Evolutionary conservation across 2,113 vertebrate species (phyloP).

Genomic region (Tupaia chinensis): DNA sequence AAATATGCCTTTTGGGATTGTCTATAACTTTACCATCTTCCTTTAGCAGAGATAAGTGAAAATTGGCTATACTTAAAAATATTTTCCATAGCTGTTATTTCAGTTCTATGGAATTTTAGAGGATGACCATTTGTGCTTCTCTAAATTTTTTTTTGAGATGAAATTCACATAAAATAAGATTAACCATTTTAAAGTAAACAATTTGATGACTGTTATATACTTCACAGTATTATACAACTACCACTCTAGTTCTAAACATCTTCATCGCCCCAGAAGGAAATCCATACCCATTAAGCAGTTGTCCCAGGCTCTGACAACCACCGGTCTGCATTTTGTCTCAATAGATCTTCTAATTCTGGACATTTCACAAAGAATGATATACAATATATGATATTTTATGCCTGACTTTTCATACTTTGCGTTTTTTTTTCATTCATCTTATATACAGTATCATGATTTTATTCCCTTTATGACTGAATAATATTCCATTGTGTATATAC

Average conservation of each 20-base stretch:
- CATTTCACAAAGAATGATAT: neutral
- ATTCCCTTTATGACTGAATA: constrained; percentile 20
- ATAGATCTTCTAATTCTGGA: neutral
- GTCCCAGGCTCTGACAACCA: neutral
- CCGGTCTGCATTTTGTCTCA: neutral
- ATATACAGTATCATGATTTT: neutral
- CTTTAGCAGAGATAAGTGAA: constrained; percentile 36
- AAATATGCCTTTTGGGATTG: constrained; percentile 21
- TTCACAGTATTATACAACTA: neutral
- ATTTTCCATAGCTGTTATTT: constrained; percentile 3
- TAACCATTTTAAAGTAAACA: constrained; percentile 27
- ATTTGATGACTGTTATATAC: neutral
- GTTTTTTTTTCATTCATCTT: constrained; percentile 44
- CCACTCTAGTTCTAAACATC: neutral
- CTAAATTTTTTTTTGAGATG: neutral
- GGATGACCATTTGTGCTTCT: neutral
- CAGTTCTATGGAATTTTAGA: constrained; percentile 39
- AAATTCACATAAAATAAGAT: constrained; percentile 20
- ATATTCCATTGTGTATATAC: neutral
- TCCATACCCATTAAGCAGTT: neutral
- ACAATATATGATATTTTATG: neutral
- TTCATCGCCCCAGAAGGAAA: neutral
- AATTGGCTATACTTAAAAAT: neutral
- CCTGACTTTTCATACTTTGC: neutral
- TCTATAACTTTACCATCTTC: constrained; percentile 46